Evolutionary conservation across 2,888 invertebrate species (phyloP).

Genomic region (Drosophila engyochracea): DNA sequence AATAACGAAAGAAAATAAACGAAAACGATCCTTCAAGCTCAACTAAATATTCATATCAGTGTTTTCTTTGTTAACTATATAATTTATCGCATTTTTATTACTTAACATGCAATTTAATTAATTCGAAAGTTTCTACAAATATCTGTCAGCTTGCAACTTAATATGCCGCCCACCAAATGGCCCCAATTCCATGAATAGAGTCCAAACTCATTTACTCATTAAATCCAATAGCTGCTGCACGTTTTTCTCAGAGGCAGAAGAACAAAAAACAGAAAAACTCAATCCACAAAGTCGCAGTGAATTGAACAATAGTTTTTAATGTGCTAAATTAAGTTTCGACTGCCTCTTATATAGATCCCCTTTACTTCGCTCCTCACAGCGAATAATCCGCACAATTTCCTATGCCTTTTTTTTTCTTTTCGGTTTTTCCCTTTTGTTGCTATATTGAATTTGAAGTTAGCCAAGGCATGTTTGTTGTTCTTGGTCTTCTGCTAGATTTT

Average conservation of each 20-base stretch:
- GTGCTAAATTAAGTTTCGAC: constrained; percentile 73
- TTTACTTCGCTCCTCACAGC: constrained; percentile 6
- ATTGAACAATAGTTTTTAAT: constrained; percentile 74
- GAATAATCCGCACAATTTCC: constrained; percentile 61
- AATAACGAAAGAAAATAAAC: not conserved
- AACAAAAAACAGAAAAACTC: constrained; percentile 12
- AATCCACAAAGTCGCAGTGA: constrained; percentile 20
- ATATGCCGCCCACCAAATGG: constrained; percentile 43
- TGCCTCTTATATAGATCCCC: constrained; percentile 26
- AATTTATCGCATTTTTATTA: not conserved
- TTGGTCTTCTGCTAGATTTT: constrained; percentile 12
- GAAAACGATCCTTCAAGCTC: not conserved
- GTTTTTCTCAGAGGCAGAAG: constrained; percentile 10
- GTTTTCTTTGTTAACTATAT: not conserved
- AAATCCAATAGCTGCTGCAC: constrained; percentile 67
- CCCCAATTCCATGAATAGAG: constrained; percentile 33
- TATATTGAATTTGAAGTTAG: constrained; percentile 61
- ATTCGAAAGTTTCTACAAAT: constrained; percentile 2
- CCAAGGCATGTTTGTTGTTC: constrained; percentile 52
- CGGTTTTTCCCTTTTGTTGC: constrained; percentile 22
- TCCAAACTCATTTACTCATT: constrained; percentile 63
- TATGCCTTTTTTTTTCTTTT: constrained; percentile 12
- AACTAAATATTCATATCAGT: not conserved
- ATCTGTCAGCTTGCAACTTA: constrained; percentile 23
- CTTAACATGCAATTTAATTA: constrained; percentile 41